Conservation (phyloP, 2,888 invertebrate species). For the Plebejus argus region DNA sequence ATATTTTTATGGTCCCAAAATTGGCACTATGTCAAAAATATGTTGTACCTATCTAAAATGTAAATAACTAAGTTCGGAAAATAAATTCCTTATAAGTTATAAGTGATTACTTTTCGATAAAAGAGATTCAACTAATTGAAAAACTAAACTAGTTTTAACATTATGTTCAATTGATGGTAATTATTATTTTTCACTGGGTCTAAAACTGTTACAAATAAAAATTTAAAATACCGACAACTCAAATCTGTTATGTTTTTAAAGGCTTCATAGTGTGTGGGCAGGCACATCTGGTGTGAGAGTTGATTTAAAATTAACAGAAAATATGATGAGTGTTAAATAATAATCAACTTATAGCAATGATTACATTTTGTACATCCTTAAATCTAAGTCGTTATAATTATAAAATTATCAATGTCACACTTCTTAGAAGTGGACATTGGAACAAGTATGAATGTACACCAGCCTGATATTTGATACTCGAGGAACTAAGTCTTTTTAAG, state of each 20-base stretch:
- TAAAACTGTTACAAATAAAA: background rate
- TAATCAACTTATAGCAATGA: background rate
- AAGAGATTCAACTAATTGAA: background rate
- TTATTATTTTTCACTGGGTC: background rate
- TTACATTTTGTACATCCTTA: slow-evolving; percentile 38
- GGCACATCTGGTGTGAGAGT: background rate
- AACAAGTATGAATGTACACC: slow-evolving; percentile 43
- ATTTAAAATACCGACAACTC: too few relatives aligned
- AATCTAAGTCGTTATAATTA: slow-evolving; percentile 45
- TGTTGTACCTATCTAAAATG: background rate
- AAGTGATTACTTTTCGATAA: background rate
- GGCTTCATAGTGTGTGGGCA: too few relatives aligned
- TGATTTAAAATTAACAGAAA: background rate
- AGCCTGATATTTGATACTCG: slow-evolving; percentile 34
- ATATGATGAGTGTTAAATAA: slow-evolving; percentile 21
- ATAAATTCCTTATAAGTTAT: background rate
- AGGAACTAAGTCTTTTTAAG: slow-evolving; percentile 1
- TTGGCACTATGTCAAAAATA: background rate
- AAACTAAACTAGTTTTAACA: background rate
- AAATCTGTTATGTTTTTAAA: background rate
- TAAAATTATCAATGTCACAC: slow-evolving; percentile 55
- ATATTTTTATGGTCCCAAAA: slow-evolving; percentile 8
- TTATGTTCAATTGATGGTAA: background rate
- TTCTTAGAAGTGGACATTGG: slow-evolving; percentile 63
- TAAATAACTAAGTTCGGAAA: background rate